Evolutionary conservation across 2,888 invertebrate species (phyloP).

Genomic region (Ophion ellenae): DNA sequence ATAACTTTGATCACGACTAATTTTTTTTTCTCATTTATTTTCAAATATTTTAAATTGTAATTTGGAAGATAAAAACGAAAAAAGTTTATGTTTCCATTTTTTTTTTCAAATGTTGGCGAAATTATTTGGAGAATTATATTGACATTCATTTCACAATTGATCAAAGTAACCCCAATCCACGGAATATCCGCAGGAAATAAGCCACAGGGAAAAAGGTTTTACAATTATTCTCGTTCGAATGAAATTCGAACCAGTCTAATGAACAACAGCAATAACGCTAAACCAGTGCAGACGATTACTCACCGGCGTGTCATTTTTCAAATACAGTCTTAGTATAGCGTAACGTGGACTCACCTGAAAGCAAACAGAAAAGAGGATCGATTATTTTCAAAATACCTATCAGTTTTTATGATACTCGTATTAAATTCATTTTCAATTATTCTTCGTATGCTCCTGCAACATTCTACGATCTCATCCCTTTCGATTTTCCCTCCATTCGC

Average conservation of each 20-base stretch:
- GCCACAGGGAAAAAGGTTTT: neutral
- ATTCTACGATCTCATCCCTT: neutral
- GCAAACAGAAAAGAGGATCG: slow-evolving; percentile 27
- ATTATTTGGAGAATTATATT: no score
- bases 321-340: slow-evolving; percentile 22
- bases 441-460: neutral
- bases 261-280: neutral
- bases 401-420: neutral
- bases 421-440: slow-evolving; percentile 2
- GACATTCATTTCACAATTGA: no score
- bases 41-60: no score
- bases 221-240: neutral
- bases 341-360: slow-evolving; percentile 65
- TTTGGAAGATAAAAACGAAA: no score
- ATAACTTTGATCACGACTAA: no score
- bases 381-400: slow-evolving; percentile 30
- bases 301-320: slow-evolving; percentile 39
- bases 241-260: neutral
- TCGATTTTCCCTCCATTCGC: neutral
- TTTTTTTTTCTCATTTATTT: no score
- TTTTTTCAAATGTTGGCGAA: no score
- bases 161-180: no score
- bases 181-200: no score
- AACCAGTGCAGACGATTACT: slow-evolving; percentile 46
- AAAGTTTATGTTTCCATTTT: no score